phyloP scores from a whole-genome alignment of 1,140 invertebrate genomes.

The Charaxes varanes region DNA sequence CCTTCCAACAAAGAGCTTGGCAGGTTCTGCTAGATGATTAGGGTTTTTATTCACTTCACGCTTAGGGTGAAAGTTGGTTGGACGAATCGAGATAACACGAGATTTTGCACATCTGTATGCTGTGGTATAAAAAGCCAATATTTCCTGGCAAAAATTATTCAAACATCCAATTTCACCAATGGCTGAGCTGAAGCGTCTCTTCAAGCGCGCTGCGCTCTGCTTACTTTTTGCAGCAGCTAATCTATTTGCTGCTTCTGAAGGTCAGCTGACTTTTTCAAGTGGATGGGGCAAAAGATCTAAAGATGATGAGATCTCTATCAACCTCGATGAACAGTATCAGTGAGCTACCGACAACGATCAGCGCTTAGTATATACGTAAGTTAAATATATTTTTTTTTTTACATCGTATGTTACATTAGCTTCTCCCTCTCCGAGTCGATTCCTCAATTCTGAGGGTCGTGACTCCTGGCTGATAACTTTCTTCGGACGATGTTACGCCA shows the following conservation, averaged over 20 bases:
- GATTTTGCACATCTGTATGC: background rate
- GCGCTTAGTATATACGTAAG: background rate
- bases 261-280: slow-evolving; percentile 31
- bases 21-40: background rate
- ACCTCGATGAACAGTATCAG: slow-evolving; percentile 27
- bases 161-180: slow-evolving; percentile 8
- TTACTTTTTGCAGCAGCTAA: slow-evolving; percentile 28
- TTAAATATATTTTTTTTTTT: too few species aligned
- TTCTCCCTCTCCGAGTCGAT: too few species aligned
- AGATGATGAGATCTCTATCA: slow-evolving; percentile 32
- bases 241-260: slow-evolving; percentile 23
- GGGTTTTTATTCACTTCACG: background rate
- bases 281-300: slow-evolving; percentile 32
- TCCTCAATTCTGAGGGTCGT: too few species aligned
- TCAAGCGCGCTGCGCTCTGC: slow-evolving; percentile 20
- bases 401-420: too few species aligned
- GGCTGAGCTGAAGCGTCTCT: slow-evolving; percentile 24
- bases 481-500: too few species aligned
- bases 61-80: background rate
- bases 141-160: slow-evolving; percentile 13
- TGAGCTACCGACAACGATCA: slow-evolving; percentile 9
- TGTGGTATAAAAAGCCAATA: slow-evolving; percentile 18
- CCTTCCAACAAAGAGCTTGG: background rate
- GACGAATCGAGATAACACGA: background rate
- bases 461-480: too few species aligned